Evolutionary conservation across 2,113 vertebrate species (phyloP), one percentile per base, ranked within the genome.

Genomic region (Prionailurus viverrinus): DNA sequence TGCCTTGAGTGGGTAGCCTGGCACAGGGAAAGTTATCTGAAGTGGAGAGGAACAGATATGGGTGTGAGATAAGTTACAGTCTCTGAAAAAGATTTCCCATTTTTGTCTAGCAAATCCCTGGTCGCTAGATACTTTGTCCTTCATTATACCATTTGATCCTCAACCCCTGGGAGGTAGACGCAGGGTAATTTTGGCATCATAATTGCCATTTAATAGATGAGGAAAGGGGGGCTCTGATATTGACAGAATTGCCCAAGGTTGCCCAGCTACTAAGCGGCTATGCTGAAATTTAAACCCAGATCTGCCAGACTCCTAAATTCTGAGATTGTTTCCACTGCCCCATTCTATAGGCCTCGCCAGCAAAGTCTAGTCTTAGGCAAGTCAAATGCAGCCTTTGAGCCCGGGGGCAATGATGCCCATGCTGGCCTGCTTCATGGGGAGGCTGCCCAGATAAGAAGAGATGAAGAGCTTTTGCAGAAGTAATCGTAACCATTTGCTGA

Each of bases 191-290:
- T 27, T 93, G 86, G 23, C 6, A 27, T 36, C 27, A 36, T 21
- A 33, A 82, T 45, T 51, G 71, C 48, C 68, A 31, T 83, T 58
- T 83, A 76, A 80, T 66, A 83, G 87, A 74, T 66, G 19, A 96
- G 51, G 73, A 97, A 86, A 96, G 27, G 71, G 36, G 96, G 21
- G 36, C 66, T 93, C 58, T n/a, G 51, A 16, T 33, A 16, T 61
- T 79, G 58, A 73, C 89, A 63, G 48, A 82, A 13, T 80, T 87
- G 63, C 39, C 18, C 55, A 66, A 48, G 16, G 19, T 48, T 39
- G 41, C 53, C 63, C 16, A 29, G 45, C 21, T 66, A 29, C 73
- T 87, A 53, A 83, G 23, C 16, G 80, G 33, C 48, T 89, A 23
- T 85, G 63, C 71, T 78, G 29, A 85, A 71, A 73, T 71, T 87